Base-by-base conservation (phyloP, 2,113 vertebrate genomes). In the Diphyllodes magnificus region DNA sequence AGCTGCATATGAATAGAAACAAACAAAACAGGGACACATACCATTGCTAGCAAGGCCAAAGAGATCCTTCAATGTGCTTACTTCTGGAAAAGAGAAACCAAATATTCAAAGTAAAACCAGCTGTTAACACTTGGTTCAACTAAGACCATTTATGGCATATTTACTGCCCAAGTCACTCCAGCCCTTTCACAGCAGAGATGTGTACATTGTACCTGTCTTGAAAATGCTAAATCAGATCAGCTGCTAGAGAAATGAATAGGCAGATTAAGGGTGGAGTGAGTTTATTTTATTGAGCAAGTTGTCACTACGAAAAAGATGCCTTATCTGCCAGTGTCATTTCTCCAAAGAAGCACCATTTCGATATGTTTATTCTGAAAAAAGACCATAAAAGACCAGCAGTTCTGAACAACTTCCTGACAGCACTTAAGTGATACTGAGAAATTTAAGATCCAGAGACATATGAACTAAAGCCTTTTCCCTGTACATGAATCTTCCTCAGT, bases 1-100 rank as follows among this genome's bases (percentile, higher is more conserved):
- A 92, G 54, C 64, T 12, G 35, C 27, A 59, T 6, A 53, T 15
- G 28, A 87, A 59, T 25, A 68, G 68, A 93, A 86, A 75, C 19
- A 86, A 22, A 20, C 13, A 75, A 87, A 92, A 56, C 20, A 54
- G 33, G 25, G 59, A 45, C 39, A 97, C 98, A 60, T 98, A 99
- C 99, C 99, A 37, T 98, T 99, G 87, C 98, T 99, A 95, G 99
- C 98, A 28, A 99, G 99, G 92, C 98, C 98, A 71, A 99, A 99
- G 82, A 99, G 99, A 97, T 99, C 99, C 98, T 99, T 99, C 95
- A 99, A 83, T 2, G 99, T 99, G 98, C 99, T 99, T 65, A 99
- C 99, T 98, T 99, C 99, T 99, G 98, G 59, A 98, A 96, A 96
- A 97, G 35, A 97, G 96, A 97, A 91, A 92, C 56, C 27, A 80